Conservation (phyloP, 2,888 invertebrate genomes). For the Timema cristinae region DNA sequence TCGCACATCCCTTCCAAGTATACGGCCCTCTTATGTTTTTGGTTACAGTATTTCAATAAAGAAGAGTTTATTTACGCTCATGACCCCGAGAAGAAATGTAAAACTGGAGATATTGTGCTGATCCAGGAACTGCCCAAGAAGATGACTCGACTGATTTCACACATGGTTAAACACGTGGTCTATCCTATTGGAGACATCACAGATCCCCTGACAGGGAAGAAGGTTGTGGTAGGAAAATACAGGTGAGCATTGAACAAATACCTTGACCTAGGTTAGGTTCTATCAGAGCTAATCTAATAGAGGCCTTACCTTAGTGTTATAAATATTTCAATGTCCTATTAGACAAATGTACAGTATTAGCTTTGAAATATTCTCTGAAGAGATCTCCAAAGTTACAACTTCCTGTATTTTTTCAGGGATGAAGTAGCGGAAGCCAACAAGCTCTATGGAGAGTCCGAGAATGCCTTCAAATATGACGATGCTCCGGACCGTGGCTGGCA, state of each 20-base stretch:
- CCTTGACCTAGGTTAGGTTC: no score
- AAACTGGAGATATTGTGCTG: constrained; percentile 78
- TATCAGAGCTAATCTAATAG: no score
- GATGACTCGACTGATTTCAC: constrained; percentile 71
- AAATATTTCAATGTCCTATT: no score
- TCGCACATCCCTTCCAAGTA: background rate
- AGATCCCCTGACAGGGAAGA: constrained; percentile 81
- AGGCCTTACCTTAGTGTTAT: no score
- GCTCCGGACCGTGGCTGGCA: constrained; percentile 77
- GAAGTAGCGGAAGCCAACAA: constrained; percentile 63
- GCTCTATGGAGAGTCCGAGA: constrained; percentile 64
- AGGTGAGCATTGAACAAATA: constrained; percentile 47
- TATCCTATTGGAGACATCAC: constrained; percentile 79
- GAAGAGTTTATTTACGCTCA: constrained; percentile 69
- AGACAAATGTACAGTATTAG: no score
- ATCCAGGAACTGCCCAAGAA: constrained; percentile 69
- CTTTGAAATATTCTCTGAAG: no score
- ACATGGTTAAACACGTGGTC: constrained; percentile 72
- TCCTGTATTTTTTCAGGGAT: constrained; percentile 51
- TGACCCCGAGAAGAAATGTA: constrained; percentile 72
- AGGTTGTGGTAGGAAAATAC: constrained; percentile 66
- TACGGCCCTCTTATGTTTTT: constrained; percentile 21
- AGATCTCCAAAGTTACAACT: background rate
- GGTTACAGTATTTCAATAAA: constrained; percentile 71
- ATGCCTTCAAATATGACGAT: constrained; percentile 69